Conservation (phyloP, 2,888 invertebrate genomes). For the Homarus gammarus region DNA sequence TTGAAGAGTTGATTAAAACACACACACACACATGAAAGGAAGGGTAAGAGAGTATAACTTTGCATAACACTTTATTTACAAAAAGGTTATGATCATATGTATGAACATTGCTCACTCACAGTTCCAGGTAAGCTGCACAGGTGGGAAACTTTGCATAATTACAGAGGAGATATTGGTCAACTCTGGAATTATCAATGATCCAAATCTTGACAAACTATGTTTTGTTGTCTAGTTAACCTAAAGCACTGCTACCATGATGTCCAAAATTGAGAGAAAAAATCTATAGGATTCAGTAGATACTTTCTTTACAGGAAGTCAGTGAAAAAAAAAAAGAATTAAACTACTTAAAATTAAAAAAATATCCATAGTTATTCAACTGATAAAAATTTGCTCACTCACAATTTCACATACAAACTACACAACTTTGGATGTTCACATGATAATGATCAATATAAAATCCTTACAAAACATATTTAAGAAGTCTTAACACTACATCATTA, state of each 20-base stretch:
- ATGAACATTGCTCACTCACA: conserved; percentile 59
- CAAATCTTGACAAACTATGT: conserved; percentile 23
- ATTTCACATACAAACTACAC: conserved; percentile 51
- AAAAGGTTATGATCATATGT: conserved; percentile 60
- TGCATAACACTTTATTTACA: conserved; percentile 69
- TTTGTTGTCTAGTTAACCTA: conserved; percentile 24
- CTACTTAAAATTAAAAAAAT: conserved; percentile 23
- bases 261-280: conserved; percentile 9
- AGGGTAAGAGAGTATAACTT: neutral
- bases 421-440: conserved; percentile 46
- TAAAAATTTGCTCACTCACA: conserved; percentile 25
- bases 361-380: conserved; percentile 30
- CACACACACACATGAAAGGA: too few relatives aligned
- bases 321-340: conserved; percentile 31
- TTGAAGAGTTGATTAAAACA: too few relatives aligned
- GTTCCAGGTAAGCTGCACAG: conserved; percentile 61
- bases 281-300: neutral
- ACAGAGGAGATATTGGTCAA: neutral
- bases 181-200: conserved; percentile 21
- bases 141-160: conserved; percentile 27
- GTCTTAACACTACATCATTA: conserved; percentile 52
- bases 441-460: conserved; percentile 63
- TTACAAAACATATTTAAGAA: conserved; percentile 67
- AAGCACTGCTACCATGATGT: conserved; percentile 16
- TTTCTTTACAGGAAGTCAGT: conserved; percentile 15